These are phyloP conservation scores for Hystrix brachyura DNA, from an alignment of 2,113 vertebrate species.

Conservation along the genomic window DNA sequence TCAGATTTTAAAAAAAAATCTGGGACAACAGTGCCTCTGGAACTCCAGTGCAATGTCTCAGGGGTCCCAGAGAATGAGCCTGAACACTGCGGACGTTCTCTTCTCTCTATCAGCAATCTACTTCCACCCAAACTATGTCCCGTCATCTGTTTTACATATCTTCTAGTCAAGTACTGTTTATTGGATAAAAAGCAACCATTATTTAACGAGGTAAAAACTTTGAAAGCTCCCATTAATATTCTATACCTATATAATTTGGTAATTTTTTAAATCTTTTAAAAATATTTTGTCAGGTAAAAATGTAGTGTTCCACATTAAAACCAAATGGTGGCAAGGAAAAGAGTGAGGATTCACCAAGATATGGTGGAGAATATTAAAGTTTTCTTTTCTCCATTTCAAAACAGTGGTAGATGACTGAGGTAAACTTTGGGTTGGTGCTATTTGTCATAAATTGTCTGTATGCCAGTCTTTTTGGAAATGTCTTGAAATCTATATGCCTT, in stretches of 20 bases:
- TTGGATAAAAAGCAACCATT: not conserved
- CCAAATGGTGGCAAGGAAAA: not conserved
- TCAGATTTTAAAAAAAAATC: not conserved
- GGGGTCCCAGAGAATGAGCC: not conserved
- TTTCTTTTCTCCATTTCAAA: not conserved
- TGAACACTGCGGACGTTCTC: not conserved
- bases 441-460: not conserved
- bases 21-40: not conserved
- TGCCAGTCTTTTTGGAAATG: not conserved
- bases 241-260: not conserved
- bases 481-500: not conserved
- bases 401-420: not conserved
- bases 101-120: not conserved
- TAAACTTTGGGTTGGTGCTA: too few relatives aligned
- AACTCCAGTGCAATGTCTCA: not conserved
- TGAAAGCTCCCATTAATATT: not conserved
- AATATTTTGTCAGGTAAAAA: not conserved
- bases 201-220: conserved; percentile 45
- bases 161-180: not conserved
- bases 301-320: not conserved
- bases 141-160: not conserved
- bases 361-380: not conserved
- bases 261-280: not conserved
- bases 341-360: not conserved
- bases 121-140: not conserved